phyloP scores from a whole-genome alignment of 2,797 vertebrate species.

The Danionella dracula region DNA sequence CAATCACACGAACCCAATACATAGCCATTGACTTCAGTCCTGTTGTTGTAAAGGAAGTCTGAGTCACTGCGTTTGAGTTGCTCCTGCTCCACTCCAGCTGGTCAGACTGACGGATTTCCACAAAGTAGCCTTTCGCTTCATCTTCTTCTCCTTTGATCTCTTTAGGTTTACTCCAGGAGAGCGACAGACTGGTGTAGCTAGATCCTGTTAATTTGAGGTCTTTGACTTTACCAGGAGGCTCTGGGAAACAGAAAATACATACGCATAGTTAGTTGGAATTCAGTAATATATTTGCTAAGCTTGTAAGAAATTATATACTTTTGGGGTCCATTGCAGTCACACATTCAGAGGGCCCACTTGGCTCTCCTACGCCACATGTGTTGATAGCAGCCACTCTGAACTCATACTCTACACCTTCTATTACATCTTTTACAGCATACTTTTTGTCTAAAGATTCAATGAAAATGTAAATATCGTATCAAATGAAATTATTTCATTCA shows the following conservation, averaged over 20 bases:
- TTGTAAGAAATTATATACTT: too few relatives aligned
- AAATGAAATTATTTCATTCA: background rate
- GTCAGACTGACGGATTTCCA: conserved; percentile 73
- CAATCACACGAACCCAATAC: conserved; percentile 81
- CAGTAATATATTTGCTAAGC: background rate
- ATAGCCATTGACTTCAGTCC: conserved; percentile 71
- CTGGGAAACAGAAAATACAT: conserved; percentile 57
- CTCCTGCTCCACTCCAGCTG: conserved; percentile 75
- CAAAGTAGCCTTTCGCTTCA: conserved; percentile 76
- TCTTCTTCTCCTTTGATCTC: conserved; percentile 59
- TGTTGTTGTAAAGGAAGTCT: conserved; percentile 70
- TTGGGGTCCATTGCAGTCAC: conserved; percentile 73
- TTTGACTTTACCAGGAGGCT: conserved; percentile 74
- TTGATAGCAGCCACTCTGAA: conserved; percentile 84
- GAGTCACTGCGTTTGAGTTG: conserved; percentile 61
- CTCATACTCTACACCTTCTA: conserved; percentile 79
- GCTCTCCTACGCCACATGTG: conserved; percentile 75
- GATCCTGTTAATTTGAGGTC: conserved; percentile 77
- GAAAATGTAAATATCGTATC: background rate
- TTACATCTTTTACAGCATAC: conserved; percentile 69
- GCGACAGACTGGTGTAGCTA: conserved; percentile 67
- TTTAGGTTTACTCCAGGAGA: conserved; percentile 80
- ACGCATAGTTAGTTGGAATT: too few relatives aligned
- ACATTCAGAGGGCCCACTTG: conserved; percentile 73
- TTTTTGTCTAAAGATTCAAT: conserved; percentile 57